A percentile compares a stretch with the other conserved stretches of the same genome.
Evolutionary conservation across 2,797 vertebrate species (phyloP).

Genomic region (Malacoctenus gilli): DNA sequence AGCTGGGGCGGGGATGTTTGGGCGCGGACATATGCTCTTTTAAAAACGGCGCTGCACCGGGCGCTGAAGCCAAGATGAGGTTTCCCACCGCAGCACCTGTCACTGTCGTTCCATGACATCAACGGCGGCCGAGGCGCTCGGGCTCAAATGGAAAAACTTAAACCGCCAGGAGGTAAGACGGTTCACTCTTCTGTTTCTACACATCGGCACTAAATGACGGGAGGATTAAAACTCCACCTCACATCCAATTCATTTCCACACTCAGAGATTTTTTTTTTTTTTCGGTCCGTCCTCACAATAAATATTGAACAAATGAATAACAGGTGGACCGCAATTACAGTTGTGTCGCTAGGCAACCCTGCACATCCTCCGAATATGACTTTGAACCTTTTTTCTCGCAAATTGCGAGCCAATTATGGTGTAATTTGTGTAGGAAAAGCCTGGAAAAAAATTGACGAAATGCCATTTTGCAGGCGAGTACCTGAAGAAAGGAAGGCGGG

Average conservation of each 20-base stretch:
- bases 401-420: conserved; percentile 69
- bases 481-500: conserved; percentile 2
- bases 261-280: conserved; percentile 21
- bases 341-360: conserved; percentile 68
- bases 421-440: conserved; percentile 64
- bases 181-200: conserved; percentile 29
- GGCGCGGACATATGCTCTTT: conserved; percentile 46
- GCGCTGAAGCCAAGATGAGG: conserved; percentile 46
- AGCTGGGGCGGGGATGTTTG: conserved; percentile 47
- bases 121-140: conserved; percentile 22
- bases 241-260: conserved; percentile 2
- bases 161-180: conserved; percentile 13
- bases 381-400: conserved; percentile 62
- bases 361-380: conserved; percentile 52
- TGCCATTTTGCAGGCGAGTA: conserved; percentile 8
- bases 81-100: conserved; percentile 61
- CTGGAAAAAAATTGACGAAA: conserved; percentile 38
- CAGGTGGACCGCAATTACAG: conserved; percentile 66
- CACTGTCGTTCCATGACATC: conserved; percentile 62
- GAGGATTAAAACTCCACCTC: background rate
- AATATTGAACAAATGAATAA: conserved; percentile 50
- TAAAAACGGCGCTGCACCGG: conserved; percentile 51
- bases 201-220: background rate
- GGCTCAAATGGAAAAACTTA: conserved; percentile 43
- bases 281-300: conserved; percentile 27